Base-by-base conservation (phyloP, 2,113 vertebrate species). In the Cryptomyrus ogoouensis region DNA sequence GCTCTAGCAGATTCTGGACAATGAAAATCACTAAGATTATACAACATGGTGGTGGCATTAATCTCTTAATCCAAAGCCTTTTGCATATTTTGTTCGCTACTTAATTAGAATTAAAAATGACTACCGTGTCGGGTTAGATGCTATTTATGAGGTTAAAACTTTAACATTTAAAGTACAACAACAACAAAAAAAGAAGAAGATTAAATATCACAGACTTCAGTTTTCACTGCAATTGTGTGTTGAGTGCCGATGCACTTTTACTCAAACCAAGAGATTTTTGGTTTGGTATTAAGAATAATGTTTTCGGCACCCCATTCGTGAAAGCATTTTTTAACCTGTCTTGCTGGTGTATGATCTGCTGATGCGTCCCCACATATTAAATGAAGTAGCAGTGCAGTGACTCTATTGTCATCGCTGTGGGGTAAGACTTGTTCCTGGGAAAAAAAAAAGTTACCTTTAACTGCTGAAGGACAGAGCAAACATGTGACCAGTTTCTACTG, bases 21-120 rank as follows among this genome's bases (percentile, higher is more conserved):
- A 92, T 94, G 93, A 94, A 93, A 94, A 93, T 94, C 92, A 90
- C 93, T 93, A 91, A 93, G 91, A 94, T 95, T 94, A 95, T 92
- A 93, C 92, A 93, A 92, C 58, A 53, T 17, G 93, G 92, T 91
- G 89, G 88, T 90, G 93, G 92, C 88, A 88, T 93, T 93, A 93
- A 94, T 90, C 92, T 93, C 91, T 92, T 95, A 94, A 95, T 95
- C 93, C 94, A 92, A 17, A 42, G 77, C 31, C 83, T 91, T 80
- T 80, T 42, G 35, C 74, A 80, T 80, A 39, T 80, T 80, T 19
- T 77, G 70, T 77, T 13, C 15, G 35, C 15, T 15, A 77, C 70
- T 35, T 39, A 80, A 80, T 42, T 80, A 80, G 74, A 80, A 80
- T 80, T 19, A 42, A 2, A 80, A 80, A 80, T 80, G 74, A 80